Evolutionary conservation across 1,140 invertebrate species (phyloP).

Genomic region (Nephila pilipes): DNA sequence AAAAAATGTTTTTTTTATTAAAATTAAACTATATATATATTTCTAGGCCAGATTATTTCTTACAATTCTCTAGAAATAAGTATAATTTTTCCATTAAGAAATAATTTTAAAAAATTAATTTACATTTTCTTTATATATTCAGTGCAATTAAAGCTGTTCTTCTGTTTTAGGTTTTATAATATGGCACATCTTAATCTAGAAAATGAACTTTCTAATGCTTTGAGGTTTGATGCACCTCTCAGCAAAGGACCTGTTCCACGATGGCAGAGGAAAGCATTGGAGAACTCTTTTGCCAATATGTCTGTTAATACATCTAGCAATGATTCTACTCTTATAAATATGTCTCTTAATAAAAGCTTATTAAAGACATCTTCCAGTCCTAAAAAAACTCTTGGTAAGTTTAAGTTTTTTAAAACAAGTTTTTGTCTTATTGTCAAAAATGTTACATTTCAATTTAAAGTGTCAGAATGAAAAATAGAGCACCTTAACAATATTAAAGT

Average conservation of each 20-base stretch:
- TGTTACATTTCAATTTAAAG: too few species aligned
- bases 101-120: too few species aligned
- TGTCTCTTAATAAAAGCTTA: slow-evolving; percentile 24
- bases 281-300: slow-evolving; percentile 34
- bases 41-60: background rate
- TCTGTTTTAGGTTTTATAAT: background rate
- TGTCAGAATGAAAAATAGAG: too few species aligned
- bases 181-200: slow-evolving; percentile 77
- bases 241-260: slow-evolving; percentile 79
- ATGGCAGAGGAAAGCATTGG: slow-evolving; percentile 80
- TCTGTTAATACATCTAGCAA: slow-evolving; percentile 59
- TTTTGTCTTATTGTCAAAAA: too few species aligned
- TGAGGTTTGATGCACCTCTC: slow-evolving; percentile 79
- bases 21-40: too few species aligned
- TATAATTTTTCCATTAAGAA: too few species aligned
- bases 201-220: slow-evolving; percentile 76
- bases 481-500: too few species aligned
- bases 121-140: background rate
- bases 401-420: background rate
- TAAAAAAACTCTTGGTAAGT: background rate
- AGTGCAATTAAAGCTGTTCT: background rate
- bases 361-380: background rate
- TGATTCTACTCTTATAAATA: slow-evolving; percentile 59
- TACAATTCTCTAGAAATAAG: background rate
- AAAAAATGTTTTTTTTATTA: too few species aligned